A percentile compares a stretch with the other conserved stretches of the same genome.
These are phyloP conservation scores for Fratercula arctica DNA, from an alignment of 2,797 vertebrate genomes.

Conservation along the genomic window DNA sequence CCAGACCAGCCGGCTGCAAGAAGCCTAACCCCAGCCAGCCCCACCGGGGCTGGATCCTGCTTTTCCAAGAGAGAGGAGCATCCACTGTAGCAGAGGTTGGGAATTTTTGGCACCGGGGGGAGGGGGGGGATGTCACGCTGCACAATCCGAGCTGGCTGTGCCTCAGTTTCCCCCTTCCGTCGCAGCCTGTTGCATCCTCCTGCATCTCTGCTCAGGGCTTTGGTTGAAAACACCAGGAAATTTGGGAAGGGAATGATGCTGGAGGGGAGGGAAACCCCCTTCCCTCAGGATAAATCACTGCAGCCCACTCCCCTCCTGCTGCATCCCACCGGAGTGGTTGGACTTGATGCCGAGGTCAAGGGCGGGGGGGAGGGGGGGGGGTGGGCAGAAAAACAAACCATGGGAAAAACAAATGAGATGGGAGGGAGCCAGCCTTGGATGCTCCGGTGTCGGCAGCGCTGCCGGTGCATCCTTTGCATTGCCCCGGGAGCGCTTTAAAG, in stretches of 20 bases:
- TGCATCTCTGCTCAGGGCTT: not conserved
- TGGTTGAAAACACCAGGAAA: not conserved
- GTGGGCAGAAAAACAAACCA: too few relatives aligned
- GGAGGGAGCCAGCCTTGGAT: not conserved
- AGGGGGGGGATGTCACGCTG: rapidly evolving
- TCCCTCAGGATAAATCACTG: not conserved
- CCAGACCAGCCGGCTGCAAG: not conserved
- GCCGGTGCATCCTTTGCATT: not conserved
- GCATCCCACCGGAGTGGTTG: not conserved
- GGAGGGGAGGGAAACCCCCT: not conserved
- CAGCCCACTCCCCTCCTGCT: not conserved
- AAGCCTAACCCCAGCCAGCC: not conserved
- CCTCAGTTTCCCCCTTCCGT: slow-evolving; percentile 8
- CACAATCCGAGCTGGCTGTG: not conserved
- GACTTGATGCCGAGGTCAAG: not conserved
- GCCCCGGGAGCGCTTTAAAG: not conserved
- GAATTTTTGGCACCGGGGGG: rapidly evolving
- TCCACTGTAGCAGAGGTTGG: not conserved
- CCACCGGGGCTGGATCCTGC: not conserved
- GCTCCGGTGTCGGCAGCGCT: not conserved
- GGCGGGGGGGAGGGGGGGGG: rapidly evolving
- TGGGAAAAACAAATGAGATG: not conserved
- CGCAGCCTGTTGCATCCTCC: not conserved
- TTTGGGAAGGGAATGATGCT: not conserved
- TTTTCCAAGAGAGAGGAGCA: not conserved